phyloP scores from a whole-genome alignment of 2,113 vertebrate species.

The Synodontis membranacea region DNA sequence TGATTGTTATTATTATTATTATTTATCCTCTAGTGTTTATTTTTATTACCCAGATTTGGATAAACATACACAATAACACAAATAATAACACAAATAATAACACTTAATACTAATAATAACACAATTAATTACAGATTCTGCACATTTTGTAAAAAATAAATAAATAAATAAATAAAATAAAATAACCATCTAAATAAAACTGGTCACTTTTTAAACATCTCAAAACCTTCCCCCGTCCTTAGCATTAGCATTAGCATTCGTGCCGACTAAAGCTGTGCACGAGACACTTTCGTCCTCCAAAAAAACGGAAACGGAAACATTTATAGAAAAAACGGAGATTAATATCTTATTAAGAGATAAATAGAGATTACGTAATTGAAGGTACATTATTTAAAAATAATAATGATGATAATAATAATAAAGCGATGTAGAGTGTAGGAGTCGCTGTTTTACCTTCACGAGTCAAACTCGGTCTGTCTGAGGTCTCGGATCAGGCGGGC shows the following conservation, averaged over 20 bases:
- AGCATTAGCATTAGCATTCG: not conserved
- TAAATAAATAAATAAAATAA: no score
- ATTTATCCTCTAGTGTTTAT: not conserved
- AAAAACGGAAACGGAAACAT: not conserved
- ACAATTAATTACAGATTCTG: not conserved
- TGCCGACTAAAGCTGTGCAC: not conserved
- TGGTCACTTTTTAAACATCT: not conserved
- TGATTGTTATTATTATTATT: not conserved
- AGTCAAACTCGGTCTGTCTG: not conserved
- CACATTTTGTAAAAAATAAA: not conserved
- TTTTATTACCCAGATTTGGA: not conserved
- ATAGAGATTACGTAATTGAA: not conserved
- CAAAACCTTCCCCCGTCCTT: not conserved
- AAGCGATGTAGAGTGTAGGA: not conserved
- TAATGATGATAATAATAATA: no score
- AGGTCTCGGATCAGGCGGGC: not conserved
- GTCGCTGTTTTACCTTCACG: constrained; percentile 29
- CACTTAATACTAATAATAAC: not conserved
- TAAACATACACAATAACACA: not conserved
- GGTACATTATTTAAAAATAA: no score
- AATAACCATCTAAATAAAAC: not conserved
- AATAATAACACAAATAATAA: not conserved
- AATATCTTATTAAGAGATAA: not conserved
- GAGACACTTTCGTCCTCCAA: not conserved
- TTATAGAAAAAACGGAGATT: not conserved